These are phyloP conservation scores for Zaprionus vittiger DNA, from an alignment of 1,140 invertebrate genomes.

Conservation along the genomic window DNA sequence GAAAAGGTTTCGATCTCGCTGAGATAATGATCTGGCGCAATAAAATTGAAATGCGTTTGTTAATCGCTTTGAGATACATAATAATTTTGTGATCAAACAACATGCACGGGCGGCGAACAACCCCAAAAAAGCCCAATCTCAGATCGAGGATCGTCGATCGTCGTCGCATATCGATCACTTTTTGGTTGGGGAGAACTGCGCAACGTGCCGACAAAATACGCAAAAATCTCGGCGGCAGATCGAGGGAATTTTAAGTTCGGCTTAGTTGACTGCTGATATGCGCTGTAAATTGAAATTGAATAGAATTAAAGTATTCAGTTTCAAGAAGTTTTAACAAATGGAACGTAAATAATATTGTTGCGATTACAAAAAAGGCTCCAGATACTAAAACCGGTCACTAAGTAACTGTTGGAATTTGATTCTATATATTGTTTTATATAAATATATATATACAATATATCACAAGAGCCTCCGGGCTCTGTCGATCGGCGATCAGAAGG, in stretches of 20 bases:
- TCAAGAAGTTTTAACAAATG: no score
- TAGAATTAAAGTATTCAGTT: not conserved
- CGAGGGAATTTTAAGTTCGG: not conserved
- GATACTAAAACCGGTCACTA: no score
- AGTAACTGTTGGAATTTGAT: not conserved
- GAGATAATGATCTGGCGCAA: conserved; percentile 77
- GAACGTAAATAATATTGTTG: no score
- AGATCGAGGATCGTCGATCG: conserved; percentile 40
- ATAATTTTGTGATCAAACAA: conserved; percentile 72
- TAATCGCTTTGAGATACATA: conserved; percentile 80
- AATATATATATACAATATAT: not conserved
- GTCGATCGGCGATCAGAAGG: no score
- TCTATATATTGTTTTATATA: not conserved
- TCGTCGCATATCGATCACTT: conserved; percentile 69
- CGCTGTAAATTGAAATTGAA: conserved; percentile 14
- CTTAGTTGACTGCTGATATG: conserved; percentile 20
- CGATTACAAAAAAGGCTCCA: no score
- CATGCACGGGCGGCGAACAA: conserved; percentile 42
- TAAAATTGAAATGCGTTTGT: conserved; percentile 81
- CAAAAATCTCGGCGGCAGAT: conserved; percentile 72
- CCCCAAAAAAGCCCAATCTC: conserved; percentile 21
- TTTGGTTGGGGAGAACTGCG: conserved; percentile 6
- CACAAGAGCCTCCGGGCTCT: no score
- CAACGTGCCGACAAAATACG: conserved; percentile 51
- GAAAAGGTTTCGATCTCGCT: conserved; percentile 46